Conservation (phyloP, 2,113 vertebrate species). For the Podiceps cristatus region DNA sequence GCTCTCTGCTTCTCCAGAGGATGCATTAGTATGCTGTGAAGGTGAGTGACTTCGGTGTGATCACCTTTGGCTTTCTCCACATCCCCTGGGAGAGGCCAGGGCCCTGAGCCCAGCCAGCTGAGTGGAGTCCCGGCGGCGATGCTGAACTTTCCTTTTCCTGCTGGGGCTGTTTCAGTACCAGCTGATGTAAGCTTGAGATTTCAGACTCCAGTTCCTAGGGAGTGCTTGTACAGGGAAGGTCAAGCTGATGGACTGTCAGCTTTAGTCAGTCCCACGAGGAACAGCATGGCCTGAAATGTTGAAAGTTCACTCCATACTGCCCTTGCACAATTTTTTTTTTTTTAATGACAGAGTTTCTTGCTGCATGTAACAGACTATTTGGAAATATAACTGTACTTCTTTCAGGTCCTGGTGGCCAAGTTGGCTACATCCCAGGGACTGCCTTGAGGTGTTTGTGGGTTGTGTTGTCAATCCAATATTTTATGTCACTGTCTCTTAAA, state of each 20-base stretch:
- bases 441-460: not conserved
- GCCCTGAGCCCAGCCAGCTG: not conserved
- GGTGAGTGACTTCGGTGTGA: not conserved
- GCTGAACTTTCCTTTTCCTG: not conserved
- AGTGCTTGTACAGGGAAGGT: not conserved
- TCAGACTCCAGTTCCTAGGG: not conserved
- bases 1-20: not conserved
- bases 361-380: not conserved
- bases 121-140: not conserved
- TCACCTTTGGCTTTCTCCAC: not conserved
- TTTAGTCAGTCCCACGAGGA: constrained; percentile 27
- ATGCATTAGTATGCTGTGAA: not conserved
- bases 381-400: not conserved
- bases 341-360: not conserved
- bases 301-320: constrained; percentile 23
- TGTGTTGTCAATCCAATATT: not conserved
- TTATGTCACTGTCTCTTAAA: not conserved
- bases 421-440: not conserved
- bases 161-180: not conserved
- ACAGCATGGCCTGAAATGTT: not conserved
- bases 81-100: not conserved
- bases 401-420: not conserved
- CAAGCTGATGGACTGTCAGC: constrained; percentile 43
- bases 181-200: constrained; percentile 27
- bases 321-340: not conserved